Conservation (phyloP, 2,888 invertebrate species). For the Marronus borbonicus region DNA sequence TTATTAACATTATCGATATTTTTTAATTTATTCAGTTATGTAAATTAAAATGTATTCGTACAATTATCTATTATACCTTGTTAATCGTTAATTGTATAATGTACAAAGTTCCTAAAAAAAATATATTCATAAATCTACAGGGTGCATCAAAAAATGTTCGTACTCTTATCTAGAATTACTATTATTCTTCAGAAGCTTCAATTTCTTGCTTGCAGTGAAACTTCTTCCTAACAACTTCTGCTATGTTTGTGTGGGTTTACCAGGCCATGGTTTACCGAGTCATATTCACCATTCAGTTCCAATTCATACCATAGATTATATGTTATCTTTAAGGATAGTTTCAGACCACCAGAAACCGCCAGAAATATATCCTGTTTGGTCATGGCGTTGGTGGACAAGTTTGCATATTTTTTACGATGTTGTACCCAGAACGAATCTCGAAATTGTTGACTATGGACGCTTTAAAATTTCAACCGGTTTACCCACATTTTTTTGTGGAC, state of each 20-base stretch:
- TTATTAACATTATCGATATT: too few species aligned
- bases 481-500: constrained; percentile 3
- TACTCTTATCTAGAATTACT: not conserved
- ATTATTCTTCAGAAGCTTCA: not conserved
- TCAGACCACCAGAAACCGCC: constrained; percentile 60
- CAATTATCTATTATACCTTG: too few species aligned
- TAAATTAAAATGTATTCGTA: too few species aligned
- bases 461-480: constrained; percentile 14
- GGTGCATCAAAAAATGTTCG: too few species aligned
- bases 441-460: constrained; percentile 34
- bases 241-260: constrained; percentile 73
- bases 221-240: constrained; percentile 70
- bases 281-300: constrained; percentile 68
- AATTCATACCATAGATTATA: constrained; percentile 62
- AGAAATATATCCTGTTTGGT: constrained; percentile 64
- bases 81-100: too few species aligned
- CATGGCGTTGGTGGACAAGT: constrained; percentile 61
- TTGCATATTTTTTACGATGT: constrained; percentile 8
- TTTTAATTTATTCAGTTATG: too few species aligned
- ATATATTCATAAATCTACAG: too few species aligned
- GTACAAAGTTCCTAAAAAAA: too few species aligned
- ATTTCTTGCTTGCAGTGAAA: constrained; percentile 69
- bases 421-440: constrained; percentile 11
- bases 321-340: constrained; percentile 57
- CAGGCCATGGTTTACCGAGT: constrained; percentile 76